Conservation (phyloP, 37 sponge, comb jelly and placozoan species). For the Halisarca cf. caerulea region DNA sequence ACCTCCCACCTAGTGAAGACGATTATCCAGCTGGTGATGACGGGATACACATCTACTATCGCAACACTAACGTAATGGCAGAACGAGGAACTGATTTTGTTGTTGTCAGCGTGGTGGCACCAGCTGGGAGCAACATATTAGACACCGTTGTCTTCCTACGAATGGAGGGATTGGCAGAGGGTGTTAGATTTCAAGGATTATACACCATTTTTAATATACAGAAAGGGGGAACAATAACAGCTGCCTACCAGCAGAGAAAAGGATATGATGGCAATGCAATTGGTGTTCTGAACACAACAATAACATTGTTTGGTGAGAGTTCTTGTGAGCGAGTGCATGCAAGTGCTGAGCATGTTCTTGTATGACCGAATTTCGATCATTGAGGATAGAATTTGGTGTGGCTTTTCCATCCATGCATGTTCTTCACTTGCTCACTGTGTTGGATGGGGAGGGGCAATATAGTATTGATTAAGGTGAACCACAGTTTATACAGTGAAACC, state of each 20-base stretch:
- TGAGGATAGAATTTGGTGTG: too few relatives aligned
- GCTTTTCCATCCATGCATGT: too few relatives aligned
- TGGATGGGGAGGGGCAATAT: too few relatives aligned
- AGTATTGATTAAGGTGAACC: too few relatives aligned
- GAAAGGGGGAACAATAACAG: not conserved
- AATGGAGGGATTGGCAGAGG: not conserved
- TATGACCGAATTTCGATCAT: too few relatives aligned
- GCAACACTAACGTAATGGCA: not conserved
- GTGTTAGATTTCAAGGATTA: not conserved
- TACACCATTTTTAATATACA: not conserved
- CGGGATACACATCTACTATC: not conserved
- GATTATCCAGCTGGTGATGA: too few relatives aligned
- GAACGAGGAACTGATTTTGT: not conserved
- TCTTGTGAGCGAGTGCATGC: too few relatives aligned
- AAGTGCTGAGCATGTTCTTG: too few relatives aligned
- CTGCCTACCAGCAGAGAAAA: not conserved
- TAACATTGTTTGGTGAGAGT: constrained; percentile 1
- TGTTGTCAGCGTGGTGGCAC: not conserved
- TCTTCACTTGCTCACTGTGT: too few relatives aligned
- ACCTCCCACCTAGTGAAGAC: too few relatives aligned
- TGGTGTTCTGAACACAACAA: not conserved
- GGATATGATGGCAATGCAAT: not conserved
- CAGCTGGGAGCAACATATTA: not conserved
- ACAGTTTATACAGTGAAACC: too few relatives aligned
- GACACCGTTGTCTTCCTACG: not conserved